A percentile compares a stretch with the other conserved stretches of the same genome.
These are phyloP conservation scores for Gila orcuttii DNA, from an alignment of 2,113 vertebrate genomes.

Conservation along the genomic window DNA sequence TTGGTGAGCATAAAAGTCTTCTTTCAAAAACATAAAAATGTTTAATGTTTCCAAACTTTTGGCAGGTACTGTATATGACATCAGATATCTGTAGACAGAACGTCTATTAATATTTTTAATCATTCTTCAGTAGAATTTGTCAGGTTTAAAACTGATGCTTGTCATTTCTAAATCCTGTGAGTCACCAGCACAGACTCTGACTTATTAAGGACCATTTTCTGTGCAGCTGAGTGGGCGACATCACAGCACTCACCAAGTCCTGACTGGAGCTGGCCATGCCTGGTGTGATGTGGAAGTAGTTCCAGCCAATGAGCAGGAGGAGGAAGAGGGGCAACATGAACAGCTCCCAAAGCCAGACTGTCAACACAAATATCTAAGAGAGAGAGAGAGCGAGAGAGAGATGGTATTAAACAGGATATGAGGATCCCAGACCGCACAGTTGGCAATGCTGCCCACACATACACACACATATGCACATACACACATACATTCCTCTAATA, in stretches of 20 bases:
- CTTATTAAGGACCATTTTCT: background rate
- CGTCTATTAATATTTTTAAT: background rate
- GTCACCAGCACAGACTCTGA: background rate
- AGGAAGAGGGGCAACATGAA: conserved; percentile 95
- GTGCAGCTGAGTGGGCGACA: conserved; percentile 29
- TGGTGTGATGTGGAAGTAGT: conserved; percentile 80
- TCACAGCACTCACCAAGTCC: conserved; percentile 84
- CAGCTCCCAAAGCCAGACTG: conserved; percentile 90
- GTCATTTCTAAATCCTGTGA: background rate
- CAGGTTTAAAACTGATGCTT: conserved; percentile 16
- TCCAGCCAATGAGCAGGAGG: conserved; percentile 87
- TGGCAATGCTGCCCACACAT: conserved; percentile 25
- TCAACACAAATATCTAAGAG: conserved; percentile 88
- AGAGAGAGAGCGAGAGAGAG: conserved; percentile 40
- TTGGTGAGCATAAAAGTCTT: too few species aligned
- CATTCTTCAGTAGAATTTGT: background rate
- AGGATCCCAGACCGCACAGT: conserved; percentile 38
- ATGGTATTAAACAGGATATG: conserved; percentile 31
- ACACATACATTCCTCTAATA: background rate
- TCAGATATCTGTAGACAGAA: background rate
- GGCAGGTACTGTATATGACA: too few species aligned
- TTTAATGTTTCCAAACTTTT: too few species aligned
- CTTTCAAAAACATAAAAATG: background rate
- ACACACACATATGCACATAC: conserved; percentile 20
- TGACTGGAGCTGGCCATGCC: conserved; percentile 79